These are phyloP conservation scores for Xenops minutus DNA, from an alignment of 2,797 vertebrate genomes.

Conservation along the genomic window DNA sequence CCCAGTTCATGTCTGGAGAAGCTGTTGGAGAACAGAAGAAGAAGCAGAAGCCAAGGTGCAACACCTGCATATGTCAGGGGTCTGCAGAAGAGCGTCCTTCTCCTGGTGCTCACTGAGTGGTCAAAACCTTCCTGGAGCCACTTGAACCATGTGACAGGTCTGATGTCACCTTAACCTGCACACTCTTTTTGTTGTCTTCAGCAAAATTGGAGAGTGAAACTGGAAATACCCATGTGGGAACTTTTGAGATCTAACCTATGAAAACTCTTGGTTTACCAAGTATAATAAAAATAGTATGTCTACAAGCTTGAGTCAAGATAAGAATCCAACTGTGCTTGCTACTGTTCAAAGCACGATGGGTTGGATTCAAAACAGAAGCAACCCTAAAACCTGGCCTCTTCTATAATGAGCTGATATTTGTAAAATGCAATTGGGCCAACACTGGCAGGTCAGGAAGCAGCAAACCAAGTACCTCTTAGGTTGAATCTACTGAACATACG, in stretches of 20 bases:
- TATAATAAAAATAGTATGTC: not conserved
- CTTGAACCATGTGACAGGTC: not conserved
- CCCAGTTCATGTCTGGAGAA: not conserved
- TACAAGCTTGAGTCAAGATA: not conserved
- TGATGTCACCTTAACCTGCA: not conserved
- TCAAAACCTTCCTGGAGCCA: not conserved
- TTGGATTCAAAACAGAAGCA: not conserved
- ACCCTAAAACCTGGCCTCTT: not conserved
- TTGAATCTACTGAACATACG: not conserved
- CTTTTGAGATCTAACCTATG: not conserved
- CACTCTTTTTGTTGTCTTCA: not conserved
- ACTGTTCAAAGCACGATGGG: not conserved
- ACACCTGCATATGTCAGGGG: accelerated
- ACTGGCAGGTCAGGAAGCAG: not conserved
- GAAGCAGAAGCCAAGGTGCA: not conserved
- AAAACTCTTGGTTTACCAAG: not conserved
- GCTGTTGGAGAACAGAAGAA: not conserved
- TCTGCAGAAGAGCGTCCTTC: not conserved
- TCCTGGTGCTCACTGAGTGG: accelerated
- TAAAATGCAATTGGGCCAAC: not conserved
- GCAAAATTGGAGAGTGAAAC: not conserved
- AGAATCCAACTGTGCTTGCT: not conserved
- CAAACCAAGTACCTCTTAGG: not conserved
- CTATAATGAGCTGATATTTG: not conserved
- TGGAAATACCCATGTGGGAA: not conserved